These are phyloP conservation scores for Puffinus mauretanicus DNA, from an alignment of 2,113 vertebrate genomes.

Conservation along the genomic window DNA sequence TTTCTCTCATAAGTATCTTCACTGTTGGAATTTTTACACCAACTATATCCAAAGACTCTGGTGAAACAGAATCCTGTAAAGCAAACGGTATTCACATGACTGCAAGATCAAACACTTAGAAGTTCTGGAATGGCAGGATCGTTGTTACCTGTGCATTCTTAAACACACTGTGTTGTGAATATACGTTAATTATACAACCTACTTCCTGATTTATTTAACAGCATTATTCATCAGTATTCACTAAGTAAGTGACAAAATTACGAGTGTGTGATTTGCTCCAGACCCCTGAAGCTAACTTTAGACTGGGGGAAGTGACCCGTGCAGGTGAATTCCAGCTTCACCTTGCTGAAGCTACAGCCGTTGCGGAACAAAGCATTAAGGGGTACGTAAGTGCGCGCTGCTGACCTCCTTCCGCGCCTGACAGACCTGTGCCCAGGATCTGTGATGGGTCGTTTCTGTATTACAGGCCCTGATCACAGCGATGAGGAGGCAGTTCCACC, in stretches of 20 bases:
- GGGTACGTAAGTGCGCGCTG: fast-evolving
- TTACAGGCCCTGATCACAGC: neutral
- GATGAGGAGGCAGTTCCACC: neutral
- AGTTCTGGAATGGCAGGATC: neutral
- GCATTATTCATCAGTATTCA: neutral
- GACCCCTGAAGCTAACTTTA: no score
- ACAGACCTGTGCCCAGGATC: neutral
- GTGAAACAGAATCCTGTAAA: constrained; percentile 31
- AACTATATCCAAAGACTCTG: neutral
- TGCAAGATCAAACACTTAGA: fast-evolving
- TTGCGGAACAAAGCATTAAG: neutral
- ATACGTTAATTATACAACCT: fast-evolving
- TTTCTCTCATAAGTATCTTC: constrained; percentile 58
- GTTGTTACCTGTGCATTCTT: neutral
- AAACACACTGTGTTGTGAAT: neutral
- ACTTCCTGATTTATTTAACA: neutral
- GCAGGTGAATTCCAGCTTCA: neutral
- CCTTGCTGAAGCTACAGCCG: neutral
- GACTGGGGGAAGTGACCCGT: fast-evolving
- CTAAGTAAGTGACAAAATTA: neutral
- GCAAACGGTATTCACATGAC: neutral
- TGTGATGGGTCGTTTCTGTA: neutral
- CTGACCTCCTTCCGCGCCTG: fast-evolving
- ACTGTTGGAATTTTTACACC: constrained; percentile 73
- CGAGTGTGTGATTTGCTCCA: neutral